Conservation (phyloP, 2,797 vertebrate genomes). For the Morus bassanus region DNA sequence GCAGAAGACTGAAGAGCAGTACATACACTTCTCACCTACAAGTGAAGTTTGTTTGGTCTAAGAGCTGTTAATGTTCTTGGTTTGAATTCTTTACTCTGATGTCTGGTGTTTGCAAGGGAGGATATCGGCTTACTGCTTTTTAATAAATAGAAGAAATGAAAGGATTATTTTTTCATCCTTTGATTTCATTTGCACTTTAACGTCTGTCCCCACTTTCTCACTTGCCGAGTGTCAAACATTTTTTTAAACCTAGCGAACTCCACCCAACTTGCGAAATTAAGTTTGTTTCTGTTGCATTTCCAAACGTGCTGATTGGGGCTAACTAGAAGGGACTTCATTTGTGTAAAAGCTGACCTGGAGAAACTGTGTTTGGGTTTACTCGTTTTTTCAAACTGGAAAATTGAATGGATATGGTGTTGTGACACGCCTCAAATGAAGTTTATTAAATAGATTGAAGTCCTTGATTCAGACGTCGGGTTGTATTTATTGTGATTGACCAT, state of each 20-base stretch:
- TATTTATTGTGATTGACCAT: not conserved
- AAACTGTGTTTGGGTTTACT: not conserved
- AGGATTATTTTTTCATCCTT: not conserved
- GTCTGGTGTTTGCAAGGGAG: not conserved
- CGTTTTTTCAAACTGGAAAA: not conserved
- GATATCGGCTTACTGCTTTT: not conserved
- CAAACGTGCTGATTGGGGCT: not conserved
- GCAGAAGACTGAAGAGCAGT: not conserved
- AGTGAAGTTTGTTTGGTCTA: not conserved
- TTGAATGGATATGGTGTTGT: not conserved
- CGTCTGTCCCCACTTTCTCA: not conserved
- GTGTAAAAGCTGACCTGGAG: not conserved
- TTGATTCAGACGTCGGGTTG: not conserved
- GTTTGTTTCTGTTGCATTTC: not conserved
- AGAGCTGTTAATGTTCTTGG: not conserved
- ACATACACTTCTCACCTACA: not conserved
- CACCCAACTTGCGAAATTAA: not conserved
- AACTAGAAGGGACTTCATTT: not conserved
- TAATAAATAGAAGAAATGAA: not conserved
- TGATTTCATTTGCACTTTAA: conserved; percentile 6
- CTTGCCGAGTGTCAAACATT: not conserved
- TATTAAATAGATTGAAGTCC: not conserved
- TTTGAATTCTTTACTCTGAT: not conserved
- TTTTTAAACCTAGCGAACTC: not conserved
- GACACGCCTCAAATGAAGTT: not conserved